Base-by-base conservation (phyloP, 2,888 invertebrate species). In the Monopis laevigella region DNA sequence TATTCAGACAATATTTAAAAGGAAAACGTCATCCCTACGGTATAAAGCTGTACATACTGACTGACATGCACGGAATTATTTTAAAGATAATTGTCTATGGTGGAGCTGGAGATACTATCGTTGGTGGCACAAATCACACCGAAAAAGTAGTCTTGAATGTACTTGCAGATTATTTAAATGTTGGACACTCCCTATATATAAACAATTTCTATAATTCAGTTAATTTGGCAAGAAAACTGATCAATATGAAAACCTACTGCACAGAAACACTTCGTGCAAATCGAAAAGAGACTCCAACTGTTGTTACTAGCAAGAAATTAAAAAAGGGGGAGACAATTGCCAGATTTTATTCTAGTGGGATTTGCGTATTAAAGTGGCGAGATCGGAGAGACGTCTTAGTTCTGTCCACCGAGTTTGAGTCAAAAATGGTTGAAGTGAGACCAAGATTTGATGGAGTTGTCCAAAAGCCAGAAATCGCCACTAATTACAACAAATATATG, bases 401-500 rank as follows among this genome's bases (percentile, higher is more conserved):
- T 34, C 46, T 49, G 3, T 40, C 49, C n/a, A 46, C 46, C 3
- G 21, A 50, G 38, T 45, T 43, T 43, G 26, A 24, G 19, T 39
- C 46, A 27, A 12, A 45, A 45, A 51, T 48, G 47, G 27, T 47
- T 28, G 43, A 42, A 43, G 42, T 48, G 13, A 29, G 46, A n/a
- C 47, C 44, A 34, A 51, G 46, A 45, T 39, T 46, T 11, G 49
- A 50, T 16, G 35, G 39, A 35, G 39, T 46, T 14, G 26, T 24
- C 7, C 13, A 28, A 12, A 52, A 51, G 40, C 51, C 52, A 12
- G 19, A 34, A 43, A 40, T 48, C 16, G 43, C 52, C 16, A 29
- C 43, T 14, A 28, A 47, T 27, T 52, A 48, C 30, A 51, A 51
- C 34, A 35, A 52, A 6, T 46, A 41, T 40, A 51, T 49, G 51